Percentiles rank a stretch among this genome's conserved stretches.
Conservation (phyloP, 2,113 vertebrate species). For the Apus apus region DNA sequence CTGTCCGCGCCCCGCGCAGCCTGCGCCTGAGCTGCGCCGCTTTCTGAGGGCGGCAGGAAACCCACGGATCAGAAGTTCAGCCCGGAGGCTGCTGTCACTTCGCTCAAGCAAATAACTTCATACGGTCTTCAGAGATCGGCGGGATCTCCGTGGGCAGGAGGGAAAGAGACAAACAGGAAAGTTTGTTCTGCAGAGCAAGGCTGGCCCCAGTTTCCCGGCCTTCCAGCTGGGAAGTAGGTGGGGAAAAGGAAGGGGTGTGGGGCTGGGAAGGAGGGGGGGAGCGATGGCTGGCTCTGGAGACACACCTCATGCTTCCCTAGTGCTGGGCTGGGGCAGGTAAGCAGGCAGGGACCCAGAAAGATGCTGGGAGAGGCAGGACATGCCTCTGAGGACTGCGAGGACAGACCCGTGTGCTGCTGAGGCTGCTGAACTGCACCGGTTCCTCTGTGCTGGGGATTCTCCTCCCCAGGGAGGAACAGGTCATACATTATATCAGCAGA, state of each 20-base stretch:
- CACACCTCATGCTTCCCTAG: not conserved
- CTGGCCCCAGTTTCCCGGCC: not conserved
- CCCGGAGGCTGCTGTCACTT: slow-evolving; percentile 75
- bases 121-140: not conserved
- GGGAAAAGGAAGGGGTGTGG: not conserved
- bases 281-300: not conserved
- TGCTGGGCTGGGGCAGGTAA: not conserved
- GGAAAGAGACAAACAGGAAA: not conserved
- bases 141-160: not conserved
- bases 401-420: not conserved
- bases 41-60: slow-evolving; percentile 59
- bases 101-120: slow-evolving; percentile 59
- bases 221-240: not conserved
- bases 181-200: not conserved
- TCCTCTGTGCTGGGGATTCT: not conserved
- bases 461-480: not conserved
- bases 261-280: not conserved
- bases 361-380: not conserved
- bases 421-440: not conserved
- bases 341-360: not conserved
- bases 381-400: not conserved
- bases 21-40: not conserved
- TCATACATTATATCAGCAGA: not conserved
- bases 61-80: slow-evolving; percentile 65
- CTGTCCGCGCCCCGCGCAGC: not conserved